Percentiles rank a stretch among this genome's conserved stretches.
Evolutionary conservation across 2,888 invertebrate species (phyloP).

Genomic region (Gibbula magus): DNA sequence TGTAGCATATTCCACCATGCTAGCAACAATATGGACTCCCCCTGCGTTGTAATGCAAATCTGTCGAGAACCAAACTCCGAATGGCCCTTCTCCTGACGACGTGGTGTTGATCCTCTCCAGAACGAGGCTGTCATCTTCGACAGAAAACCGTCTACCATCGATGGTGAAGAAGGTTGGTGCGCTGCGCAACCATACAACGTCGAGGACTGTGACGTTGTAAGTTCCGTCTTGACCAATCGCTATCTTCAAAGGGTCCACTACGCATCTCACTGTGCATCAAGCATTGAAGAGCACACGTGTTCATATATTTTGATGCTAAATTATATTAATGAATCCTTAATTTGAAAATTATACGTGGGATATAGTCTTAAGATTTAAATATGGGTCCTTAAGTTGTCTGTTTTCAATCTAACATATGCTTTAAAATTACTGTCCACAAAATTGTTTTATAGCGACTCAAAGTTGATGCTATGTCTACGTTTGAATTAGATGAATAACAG

Average conservation of each 20-base stretch:
- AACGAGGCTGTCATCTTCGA: constrained; percentile 36
- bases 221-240: not conserved
- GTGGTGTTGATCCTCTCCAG: constrained; percentile 19
- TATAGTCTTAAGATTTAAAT: too few relatives aligned
- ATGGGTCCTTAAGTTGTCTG: too few relatives aligned
- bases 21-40: not conserved
- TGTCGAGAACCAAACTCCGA: not conserved
- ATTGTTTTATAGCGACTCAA: too few relatives aligned
- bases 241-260: not conserved
- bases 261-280: too few relatives aligned
- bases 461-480: too few relatives aligned
- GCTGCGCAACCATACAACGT: constrained; percentile 36
- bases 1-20: not conserved
- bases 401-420: too few relatives aligned
- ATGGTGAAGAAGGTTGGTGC: constrained; percentile 45
- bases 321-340: too few relatives aligned
- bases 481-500: too few relatives aligned
- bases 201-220: not conserved
- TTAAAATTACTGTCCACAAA: too few relatives aligned
- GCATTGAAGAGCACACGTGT: too few relatives aligned
- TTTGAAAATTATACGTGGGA: too few relatives aligned
- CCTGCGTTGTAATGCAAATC: constrained; percentile 17
- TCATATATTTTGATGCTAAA: too few relatives aligned
- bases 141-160: constrained; percentile 39
- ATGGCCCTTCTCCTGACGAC: not conserved